phyloP scores from a whole-genome alignment of 2,888 invertebrate species.

The Xestia rhomboidea region DNA sequence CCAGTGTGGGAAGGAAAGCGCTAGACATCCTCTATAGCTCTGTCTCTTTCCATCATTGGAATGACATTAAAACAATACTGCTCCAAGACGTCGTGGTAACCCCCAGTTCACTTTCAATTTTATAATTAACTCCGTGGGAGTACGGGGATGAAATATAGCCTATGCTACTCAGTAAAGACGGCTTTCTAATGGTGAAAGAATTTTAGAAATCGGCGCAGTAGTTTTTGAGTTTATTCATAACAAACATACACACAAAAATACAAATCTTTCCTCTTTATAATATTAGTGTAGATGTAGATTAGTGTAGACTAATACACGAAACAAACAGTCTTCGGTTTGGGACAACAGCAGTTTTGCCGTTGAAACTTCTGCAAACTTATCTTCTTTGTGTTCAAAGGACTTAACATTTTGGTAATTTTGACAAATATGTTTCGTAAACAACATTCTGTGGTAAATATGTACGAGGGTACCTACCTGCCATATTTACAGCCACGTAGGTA shows the following conservation, averaged over 20 bases:
- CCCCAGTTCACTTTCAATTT: not conserved
- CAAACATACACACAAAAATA: no score
- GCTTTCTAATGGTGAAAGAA: no score
- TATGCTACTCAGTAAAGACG: no score
- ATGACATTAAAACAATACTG: not conserved
- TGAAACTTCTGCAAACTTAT: slow-evolving; percentile 29
- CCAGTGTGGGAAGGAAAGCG: not conserved
- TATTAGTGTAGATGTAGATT: no score
- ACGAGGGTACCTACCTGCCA: not conserved
- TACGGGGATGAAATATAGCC: no score
- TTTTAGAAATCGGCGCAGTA: no score
- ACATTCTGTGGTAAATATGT: slow-evolving; percentile 37
- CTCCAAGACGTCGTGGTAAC: not conserved
- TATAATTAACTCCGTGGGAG: not conserved
- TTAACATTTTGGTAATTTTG: slow-evolving; percentile 45
- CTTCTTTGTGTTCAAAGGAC: slow-evolving; percentile 8
- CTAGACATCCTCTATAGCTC: not conserved
- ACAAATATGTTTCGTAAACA: slow-evolving; percentile 49
- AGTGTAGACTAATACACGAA: no score
- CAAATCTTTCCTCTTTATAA: no score
- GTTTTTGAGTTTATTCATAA: no score
- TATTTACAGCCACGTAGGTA: not conserved
- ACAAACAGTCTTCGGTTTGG: not conserved
- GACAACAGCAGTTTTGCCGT: not conserved
- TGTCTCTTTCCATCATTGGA: not conserved